Base-by-base conservation (phyloP, 2,797 vertebrate genomes). In the Odontamblyopus rebecca region DNA sequence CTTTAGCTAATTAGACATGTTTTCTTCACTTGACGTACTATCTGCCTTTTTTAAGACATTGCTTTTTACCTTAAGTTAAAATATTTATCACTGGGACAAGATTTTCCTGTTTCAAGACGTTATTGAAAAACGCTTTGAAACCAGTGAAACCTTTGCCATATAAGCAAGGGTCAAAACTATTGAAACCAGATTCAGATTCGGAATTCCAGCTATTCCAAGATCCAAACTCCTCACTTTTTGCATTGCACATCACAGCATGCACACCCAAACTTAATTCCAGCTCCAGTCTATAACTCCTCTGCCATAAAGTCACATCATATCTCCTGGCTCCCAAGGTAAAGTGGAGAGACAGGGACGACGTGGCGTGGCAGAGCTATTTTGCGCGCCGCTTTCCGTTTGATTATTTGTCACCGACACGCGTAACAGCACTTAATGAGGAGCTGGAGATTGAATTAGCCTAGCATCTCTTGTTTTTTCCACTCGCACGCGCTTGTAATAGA, bases 361-460 rank as follows among this genome's bases (percentile, higher is more conserved):
- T 38, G 30, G 18, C 61, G 30, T 38, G 61, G 32, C 61, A 35
- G 62, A 81, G 48, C 79, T 69, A 48, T 82, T 78, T 72, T 77
- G 68, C 59, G 23, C 67, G 50, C 73, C 60, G 53, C 72, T 48
- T 72, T 80, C 61, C 62, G 27, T 82, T 65, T 78, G 74, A 85
- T 82, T 83, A 65, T 85, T 87, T 80, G 70, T 78, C 74, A 74
- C 72, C 70, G 69, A 72, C 73, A 70, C 71, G 70, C 77, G 77
- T 69, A 79, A 41, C 38, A 4, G 38, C 63, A 35, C 72, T 75
- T 68, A 76, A 82, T 77, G 84, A 80, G 64, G 41, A 82, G 81
- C 81, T 78, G 79, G 81, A 77, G 80, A 85, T 84, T 78, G 78
- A 82, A 86, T 88, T 85, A 88, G 80, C 72, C 69, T 63, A 85